These are phyloP conservation scores for Stegodyphus dumicola DNA, from an alignment of 1,140 invertebrate genomes.

Conservation along the genomic window DNA sequence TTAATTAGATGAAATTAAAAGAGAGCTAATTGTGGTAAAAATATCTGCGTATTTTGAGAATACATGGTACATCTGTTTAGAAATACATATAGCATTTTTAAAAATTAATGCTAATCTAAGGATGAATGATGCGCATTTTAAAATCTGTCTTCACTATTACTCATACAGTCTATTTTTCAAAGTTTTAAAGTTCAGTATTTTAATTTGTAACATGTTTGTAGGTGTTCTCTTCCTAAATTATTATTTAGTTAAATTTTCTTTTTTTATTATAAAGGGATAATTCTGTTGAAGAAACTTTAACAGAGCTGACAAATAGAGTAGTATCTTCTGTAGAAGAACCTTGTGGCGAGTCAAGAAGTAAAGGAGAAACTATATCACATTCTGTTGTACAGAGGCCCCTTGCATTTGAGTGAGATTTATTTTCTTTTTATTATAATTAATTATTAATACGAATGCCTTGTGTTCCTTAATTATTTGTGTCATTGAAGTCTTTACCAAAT, in stretches of 20 bases:
- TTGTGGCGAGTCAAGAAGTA: not conserved
- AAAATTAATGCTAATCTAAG: too few species aligned
- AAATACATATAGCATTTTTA: too few species aligned
- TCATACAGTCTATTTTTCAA: too few species aligned
- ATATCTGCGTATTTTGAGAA: too few species aligned
- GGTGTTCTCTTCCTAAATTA: not conserved
- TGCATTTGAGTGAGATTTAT: constrained; percentile 26
- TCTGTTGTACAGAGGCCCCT: constrained; percentile 30
- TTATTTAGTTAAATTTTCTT: not conserved
- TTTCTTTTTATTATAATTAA: not conserved
- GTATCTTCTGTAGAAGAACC: not conserved
- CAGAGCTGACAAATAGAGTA: not conserved
- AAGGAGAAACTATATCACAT: not conserved
- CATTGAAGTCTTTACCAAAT: too few species aligned
- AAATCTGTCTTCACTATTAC: too few species aligned
- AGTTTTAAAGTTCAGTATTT: too few species aligned
- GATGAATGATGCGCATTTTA: too few species aligned
- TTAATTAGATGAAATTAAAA: too few species aligned
- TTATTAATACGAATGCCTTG: not conserved
- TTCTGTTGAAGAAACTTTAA: not conserved
- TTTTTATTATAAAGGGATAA: not conserved
- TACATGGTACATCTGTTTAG: too few species aligned
- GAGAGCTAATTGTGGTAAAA: too few species aligned
- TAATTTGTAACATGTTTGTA: too few species aligned
- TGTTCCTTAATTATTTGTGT: not conserved